phyloP scores from a whole-genome alignment of 2,797 vertebrate species.

The Dallia pectoralis region DNA sequence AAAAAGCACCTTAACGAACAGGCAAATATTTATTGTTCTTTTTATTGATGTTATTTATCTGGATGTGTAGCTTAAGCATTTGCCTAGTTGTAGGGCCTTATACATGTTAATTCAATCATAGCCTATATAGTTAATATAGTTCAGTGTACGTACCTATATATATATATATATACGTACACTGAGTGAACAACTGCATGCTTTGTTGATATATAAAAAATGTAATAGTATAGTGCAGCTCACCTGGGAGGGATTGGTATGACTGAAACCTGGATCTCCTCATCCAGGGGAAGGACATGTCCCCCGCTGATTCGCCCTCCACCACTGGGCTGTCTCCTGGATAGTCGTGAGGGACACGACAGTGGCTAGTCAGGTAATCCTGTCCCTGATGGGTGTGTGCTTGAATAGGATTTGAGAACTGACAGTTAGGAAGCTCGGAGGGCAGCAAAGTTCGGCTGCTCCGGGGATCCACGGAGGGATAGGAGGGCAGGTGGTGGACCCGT shows the following conservation, averaged over 20 bases:
- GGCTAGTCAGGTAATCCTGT: slow-evolving; percentile 17
- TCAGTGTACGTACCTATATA: no score
- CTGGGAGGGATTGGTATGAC: slow-evolving; percentile 19
- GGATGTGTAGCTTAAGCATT: not conserved
- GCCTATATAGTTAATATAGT: no score
- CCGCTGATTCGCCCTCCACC: slow-evolving; percentile 1
- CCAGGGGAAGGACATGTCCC: slow-evolving; percentile 42
- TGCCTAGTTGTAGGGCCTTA: not conserved
- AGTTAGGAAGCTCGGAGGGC: slow-evolving; percentile 29
- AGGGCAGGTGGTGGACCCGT: slow-evolving; percentile 21
- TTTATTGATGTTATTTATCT: not conserved
- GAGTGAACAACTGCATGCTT: not conserved
- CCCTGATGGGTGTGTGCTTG: slow-evolving; percentile 23
- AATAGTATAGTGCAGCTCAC: not conserved
- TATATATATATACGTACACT: no score
- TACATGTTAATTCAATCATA: not conserved
- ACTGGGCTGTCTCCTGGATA: slow-evolving; percentile 17
- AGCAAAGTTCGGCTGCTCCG: slow-evolving; percentile 23
- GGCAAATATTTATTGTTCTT: not conserved
- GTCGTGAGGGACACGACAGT: slow-evolving; percentile 6
- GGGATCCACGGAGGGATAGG: slow-evolving; percentile 26
- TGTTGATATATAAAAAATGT: not conserved
- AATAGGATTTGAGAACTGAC: slow-evolving; percentile 25
- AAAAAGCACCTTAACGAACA: slow-evolving; percentile 30
- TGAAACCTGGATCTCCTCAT: slow-evolving; percentile 53